Evolutionary conservation across 2,797 vertebrate genomes (phyloP), one percentile per base, ranked within the genome.

Genomic region (Phyllotis vaccarum): DNA sequence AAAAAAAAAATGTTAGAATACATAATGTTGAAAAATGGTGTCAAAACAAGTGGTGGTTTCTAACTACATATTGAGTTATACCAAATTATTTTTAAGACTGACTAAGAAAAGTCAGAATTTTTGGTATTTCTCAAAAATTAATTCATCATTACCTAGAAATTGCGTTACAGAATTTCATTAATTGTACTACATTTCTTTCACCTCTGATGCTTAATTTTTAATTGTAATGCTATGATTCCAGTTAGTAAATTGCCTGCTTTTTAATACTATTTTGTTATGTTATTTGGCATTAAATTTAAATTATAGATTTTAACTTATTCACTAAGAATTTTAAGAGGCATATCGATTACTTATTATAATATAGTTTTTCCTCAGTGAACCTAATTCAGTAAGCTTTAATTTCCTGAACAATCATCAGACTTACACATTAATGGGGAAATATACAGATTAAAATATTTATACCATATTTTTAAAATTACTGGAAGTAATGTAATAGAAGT

Each of bases 11-110:
- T 83, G 17, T 6, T 40, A 3, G 27, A 85, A 40, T 86, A 24
- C 2, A 54, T 37, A 64, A 90, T 64, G 19, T 22, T 89, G 54
- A 93, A 8, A 2, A 2, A 62, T 76, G 34, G 21, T 62, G 93
- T 94, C 86, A 56, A 52, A 52, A 16, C 2, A 5, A 86, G 22
- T 16, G 31, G 43, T 75, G 62, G 72, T 90, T 95, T 70, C 82
- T 93, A 34, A 75, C 21, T 46, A 80, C 5, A 62, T 82, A 5
- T 56, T 34, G 64, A 78, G 31, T 90, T 31, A 29, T 40, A 58
- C 43, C 68, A 52, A 91, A 92, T 88, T 89, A 87, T 58, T 79
- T 87, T 95, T 93, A 10, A 83, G 43, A 79, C n/a, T n/a, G n/a
- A n/a, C 37, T 78, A 94, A 68, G 76, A 80, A 74, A 79, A 93